phyloP scores from a whole-genome alignment of 2,797 vertebrate species.

The Glyptemys insculpta region DNA sequence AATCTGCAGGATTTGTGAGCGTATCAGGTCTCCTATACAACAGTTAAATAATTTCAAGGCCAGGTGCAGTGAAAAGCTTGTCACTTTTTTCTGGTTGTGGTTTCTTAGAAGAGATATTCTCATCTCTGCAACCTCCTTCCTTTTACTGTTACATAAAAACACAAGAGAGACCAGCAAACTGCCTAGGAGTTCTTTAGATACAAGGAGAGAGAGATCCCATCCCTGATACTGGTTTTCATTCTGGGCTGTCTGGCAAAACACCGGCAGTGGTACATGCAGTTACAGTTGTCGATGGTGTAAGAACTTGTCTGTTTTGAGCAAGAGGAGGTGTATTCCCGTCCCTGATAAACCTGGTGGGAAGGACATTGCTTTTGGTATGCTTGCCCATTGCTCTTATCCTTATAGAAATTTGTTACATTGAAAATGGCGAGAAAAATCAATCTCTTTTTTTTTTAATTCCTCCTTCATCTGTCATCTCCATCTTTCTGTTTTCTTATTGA shows the following conservation, averaged over 20 bases:
- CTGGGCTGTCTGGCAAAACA: no score
- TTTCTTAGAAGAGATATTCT: slow-evolving; percentile 1
- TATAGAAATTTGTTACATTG: neutral
- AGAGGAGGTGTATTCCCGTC: neutral
- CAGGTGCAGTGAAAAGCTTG: neutral
- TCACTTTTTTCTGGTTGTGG: neutral
- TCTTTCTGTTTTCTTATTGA: neutral
- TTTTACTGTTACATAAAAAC: neutral
- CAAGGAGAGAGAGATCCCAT: neutral
- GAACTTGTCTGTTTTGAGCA: neutral
- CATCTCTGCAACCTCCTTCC: neutral
- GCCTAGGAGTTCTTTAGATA: neutral
- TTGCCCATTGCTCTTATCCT: neutral
- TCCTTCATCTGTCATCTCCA: neutral
- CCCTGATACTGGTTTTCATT: neutral
- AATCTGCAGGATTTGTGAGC: neutral
- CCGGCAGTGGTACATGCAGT: neutral
- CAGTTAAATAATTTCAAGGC: accelerated
- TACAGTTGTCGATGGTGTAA: neutral
- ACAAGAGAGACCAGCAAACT: neutral
- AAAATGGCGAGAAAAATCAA: no score
- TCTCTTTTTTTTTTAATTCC: neutral
- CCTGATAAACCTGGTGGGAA: neutral
- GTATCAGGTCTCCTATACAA: neutral
- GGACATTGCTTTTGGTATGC: neutral